Base-by-base conservation (phyloP, 2,797 vertebrate species). In the Rhabdomys pumilio region DNA sequence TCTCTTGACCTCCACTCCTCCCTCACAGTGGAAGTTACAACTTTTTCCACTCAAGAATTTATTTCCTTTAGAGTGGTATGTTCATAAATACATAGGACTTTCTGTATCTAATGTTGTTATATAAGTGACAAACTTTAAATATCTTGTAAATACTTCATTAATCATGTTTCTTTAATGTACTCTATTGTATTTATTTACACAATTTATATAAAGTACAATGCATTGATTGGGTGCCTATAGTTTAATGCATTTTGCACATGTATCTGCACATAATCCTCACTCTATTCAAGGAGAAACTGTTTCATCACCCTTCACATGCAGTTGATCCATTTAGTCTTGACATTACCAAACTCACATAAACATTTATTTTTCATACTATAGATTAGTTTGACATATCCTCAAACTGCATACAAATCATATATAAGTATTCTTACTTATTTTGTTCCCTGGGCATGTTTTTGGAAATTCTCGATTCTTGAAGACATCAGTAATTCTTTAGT, bases 11-110 rank as follows among this genome's bases (percentile, higher is more conserved):
- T 44, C 1, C 11, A 34, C 61, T 72, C 20, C 29, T 96, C 29
- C 7, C 53, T 38, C 7, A 14, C 6, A 90, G 29, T 84, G 15
- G 26, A 92, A 96, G 53, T 14, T 6, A 15, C 0, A 6, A 79
- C 91, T 91, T 41, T 89, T 89, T 44, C 44, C 15, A 67, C 29
- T 69, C 20, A 69, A 47, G 31, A 91, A 34, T 79, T 87, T 97
- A 6, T 57, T 19, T 13, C 4, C 73, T 65, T 29, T 38, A 13
- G 20, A 50, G 44, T 65, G 12, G 80, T 80, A 6, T 12, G 75
- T 34, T 11, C 22, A 73, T 79, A 44, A 94, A 93, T 89, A 82
- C 77, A 6, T 34, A 80, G n/a, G 41, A 34, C 47, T 17, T 90
- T 15, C 38, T 65, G 6, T 82, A 67, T 75, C 75, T 94, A 6